Evolutionary conservation across 2,797 vertebrate genomes (phyloP).

Genomic region (Helarctos malayanus): DNA sequence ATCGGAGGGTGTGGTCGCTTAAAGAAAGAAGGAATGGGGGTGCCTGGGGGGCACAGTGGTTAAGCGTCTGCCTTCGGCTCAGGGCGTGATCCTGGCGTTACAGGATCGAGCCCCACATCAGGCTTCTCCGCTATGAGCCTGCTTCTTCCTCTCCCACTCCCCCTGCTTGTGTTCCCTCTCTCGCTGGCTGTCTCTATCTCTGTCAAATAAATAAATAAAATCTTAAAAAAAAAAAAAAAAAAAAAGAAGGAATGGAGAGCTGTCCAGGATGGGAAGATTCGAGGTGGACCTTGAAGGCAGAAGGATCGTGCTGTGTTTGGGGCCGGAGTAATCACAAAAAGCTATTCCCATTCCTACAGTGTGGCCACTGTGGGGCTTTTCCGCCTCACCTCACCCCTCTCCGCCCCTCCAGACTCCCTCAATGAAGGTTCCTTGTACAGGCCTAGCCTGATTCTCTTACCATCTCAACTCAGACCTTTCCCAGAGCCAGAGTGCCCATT

Average conservation of each 20-base stretch:
- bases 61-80: no score
- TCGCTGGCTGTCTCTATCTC: no score
- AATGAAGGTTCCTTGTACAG: rapidly evolving
- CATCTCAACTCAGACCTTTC: not conserved
- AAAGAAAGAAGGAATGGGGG: not conserved
- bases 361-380: not conserved
- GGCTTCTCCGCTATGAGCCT: no score
- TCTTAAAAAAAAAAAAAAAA: not conserved
- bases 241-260: not conserved
- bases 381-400: rapidly evolving
- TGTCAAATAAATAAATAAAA: no score
- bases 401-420: not conserved
- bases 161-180: no score
- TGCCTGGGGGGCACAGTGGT: no score
- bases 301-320: not conserved
- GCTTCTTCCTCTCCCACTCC: no score
- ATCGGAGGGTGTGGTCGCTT: not conserved
- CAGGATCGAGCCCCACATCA: no score
- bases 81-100: no score
- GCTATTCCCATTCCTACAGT: rapidly evolving
- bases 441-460: rapidly evolving
- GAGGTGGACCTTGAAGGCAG: not conserved
- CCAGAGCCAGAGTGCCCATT: not conserved
- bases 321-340: not conserved
- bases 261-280: not conserved